phyloP scores from a whole-genome alignment of 92 coral and sea anemone species.

The Porites rus region DNA sequence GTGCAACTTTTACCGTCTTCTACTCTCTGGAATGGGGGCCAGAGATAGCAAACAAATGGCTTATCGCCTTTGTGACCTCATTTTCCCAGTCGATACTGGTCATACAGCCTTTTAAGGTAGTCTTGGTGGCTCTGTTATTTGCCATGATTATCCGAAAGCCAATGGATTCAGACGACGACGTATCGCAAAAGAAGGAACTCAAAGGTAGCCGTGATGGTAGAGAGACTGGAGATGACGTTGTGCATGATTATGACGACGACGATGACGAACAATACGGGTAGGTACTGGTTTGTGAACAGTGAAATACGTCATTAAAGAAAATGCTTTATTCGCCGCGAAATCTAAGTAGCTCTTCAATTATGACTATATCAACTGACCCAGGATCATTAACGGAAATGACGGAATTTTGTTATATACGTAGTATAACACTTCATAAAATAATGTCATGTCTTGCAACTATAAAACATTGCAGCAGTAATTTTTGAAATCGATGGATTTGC shows the following conservation, averaged over 20 bases:
- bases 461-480: no score
- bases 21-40: slow-evolving; percentile 94
- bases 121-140: slow-evolving; percentile 78
- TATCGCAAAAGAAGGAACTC: slow-evolving; percentile 40
- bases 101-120: slow-evolving; percentile 93
- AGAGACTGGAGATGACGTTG: slow-evolving; percentile 47
- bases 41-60: slow-evolving; percentile 90
- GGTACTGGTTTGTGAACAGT: not conserved
- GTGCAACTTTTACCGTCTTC: slow-evolving; percentile 88
- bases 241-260: slow-evolving; percentile 39
- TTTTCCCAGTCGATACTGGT: slow-evolving; percentile 90
- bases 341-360: not conserved
- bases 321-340: not conserved
- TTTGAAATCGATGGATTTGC: no score
- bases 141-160: slow-evolving; percentile 89
- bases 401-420: no score
- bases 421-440: no score
- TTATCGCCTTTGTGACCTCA: slow-evolving; percentile 85
- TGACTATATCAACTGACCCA: not conserved
- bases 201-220: slow-evolving; percentile 22
- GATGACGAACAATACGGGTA: slow-evolving; percentile 34
- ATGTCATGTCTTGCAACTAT: no score
- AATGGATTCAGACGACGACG: slow-evolving; percentile 66
- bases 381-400: no score
- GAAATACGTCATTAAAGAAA: not conserved